Conservation (phyloP, 1,140 invertebrate genomes). For the Magallana ariakensis region DNA sequence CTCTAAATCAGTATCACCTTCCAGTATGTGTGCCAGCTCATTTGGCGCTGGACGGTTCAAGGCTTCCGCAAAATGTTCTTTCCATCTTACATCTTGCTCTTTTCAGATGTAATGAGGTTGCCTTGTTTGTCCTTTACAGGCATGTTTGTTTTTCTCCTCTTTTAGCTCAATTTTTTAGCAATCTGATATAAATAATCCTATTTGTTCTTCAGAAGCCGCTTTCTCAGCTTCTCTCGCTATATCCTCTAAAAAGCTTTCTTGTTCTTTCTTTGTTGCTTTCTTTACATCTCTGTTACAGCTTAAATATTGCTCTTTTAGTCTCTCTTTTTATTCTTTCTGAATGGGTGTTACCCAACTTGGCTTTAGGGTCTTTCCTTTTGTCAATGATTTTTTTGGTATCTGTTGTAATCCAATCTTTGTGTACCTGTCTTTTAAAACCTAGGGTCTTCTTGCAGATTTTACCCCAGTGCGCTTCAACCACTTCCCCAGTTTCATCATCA, state of each 20-base stretch:
- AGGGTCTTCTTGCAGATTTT: constrained; percentile 14
- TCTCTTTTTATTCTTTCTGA: constrained; percentile 16
- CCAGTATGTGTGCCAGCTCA: not conserved
- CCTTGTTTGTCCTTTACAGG: not conserved
- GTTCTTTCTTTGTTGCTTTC: constrained; percentile 12
- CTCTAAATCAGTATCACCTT: constrained; percentile 12
- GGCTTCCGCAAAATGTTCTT: constrained; percentile 28
- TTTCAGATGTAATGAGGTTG: constrained; percentile 47
- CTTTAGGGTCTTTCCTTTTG: constrained; percentile 23
- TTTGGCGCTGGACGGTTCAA: not conserved
- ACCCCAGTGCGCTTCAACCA: constrained; percentile 39
- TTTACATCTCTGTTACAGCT: not conserved
- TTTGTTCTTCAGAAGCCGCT: not conserved
- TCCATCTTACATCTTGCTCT: constrained; percentile 41
- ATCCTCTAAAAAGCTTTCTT: not conserved
- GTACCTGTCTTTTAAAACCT: constrained; percentile 36
- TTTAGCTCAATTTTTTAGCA: not conserved
- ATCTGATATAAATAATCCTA: not conserved
- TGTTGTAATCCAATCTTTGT: constrained; percentile 49
- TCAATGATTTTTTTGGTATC: not conserved
- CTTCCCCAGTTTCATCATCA: not conserved
- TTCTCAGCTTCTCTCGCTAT: not conserved
- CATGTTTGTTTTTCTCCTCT: not conserved
- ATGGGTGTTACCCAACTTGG: not conserved
- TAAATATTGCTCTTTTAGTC: too few relatives aligned